Base-by-base conservation (phyloP, 2,888 invertebrate genomes). In the Volucella inflata region DNA sequence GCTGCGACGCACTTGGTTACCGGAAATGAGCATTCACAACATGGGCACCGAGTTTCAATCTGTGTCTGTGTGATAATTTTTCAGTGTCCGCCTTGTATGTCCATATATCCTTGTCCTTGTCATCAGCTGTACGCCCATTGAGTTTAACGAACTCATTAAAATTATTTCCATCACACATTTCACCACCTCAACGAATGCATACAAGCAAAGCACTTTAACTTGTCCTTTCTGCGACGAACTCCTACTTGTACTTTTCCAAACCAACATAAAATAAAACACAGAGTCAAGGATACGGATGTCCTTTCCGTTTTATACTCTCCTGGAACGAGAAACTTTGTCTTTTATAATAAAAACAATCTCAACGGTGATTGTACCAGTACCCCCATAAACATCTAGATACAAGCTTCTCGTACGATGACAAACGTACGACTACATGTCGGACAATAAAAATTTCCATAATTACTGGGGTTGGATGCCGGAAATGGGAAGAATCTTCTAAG, bases 81-180 rank as follows among this genome's bases (percentile, higher is more conserved):
- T 60, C 36, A 4, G 12, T n/a, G n/a, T 55, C 44, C 9, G 64
- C 36, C 62, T 50, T 38, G 4, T 8, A 38, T 30, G 16, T 30
- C 10, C 11, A 51, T 30, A 30, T 17, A 21, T 55, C 6, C 11
- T 12, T 53, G n/a, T 44, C 36, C 10, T 11, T 11, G 16, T 36
- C 40, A 59, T 51, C 60, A 40, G 64, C 40, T 21, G 16, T 11
- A 16, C 44, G 64, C 21, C 46, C 64, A 40, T 72, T 79, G 68
- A 70, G 76, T 81, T 76, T 75, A 76, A 70, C 76, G 81, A 81
- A 76, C 76, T 76, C 81, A 81, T 81, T 76, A 70, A 70, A 76
- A 76, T 76, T 50, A 76, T 62, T 75, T 48, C 75, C 68, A 70
- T 62, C 46, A 67, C 65, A 55, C 55, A 53, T 68, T 70, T 68